Evolutionary conservation across 2,113 vertebrate species (phyloP).

Genomic region (Neopipo cinnamomea): DNA sequence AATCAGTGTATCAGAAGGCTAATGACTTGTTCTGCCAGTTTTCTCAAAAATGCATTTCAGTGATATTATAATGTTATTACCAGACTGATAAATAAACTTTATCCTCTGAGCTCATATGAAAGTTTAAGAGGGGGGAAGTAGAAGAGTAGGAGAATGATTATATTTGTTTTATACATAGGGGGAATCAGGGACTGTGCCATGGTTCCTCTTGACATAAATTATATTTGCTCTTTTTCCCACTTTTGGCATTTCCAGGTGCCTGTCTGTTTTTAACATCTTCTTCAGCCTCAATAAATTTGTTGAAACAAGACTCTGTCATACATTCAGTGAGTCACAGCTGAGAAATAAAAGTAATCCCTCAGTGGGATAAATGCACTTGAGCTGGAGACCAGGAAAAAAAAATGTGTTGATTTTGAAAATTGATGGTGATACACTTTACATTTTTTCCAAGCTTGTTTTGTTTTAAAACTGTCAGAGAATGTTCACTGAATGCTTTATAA

Average conservation of each 20-base stretch:
- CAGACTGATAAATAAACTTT: conserved; percentile 38
- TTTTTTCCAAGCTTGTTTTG: background rate
- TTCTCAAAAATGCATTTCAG: background rate
- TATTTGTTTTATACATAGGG: background rate
- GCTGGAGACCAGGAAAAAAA: background rate
- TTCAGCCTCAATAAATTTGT: conserved; percentile 49
- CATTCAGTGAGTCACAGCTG: conserved; percentile 25
- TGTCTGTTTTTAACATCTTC: conserved; percentile 67
- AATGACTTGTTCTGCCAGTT: background rate
- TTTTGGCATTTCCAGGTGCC: conserved; percentile 41
- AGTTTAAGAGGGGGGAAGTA: background rate
- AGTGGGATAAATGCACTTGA: background rate
- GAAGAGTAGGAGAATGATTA: background rate
- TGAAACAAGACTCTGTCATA: conserved; percentile 49
- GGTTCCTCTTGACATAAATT: conserved; percentile 31
- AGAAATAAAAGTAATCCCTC: conserved; percentile 45
- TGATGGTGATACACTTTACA: background rate
- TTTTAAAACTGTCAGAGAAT: background rate
- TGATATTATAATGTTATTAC: background rate
- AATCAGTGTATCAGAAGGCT: background rate
- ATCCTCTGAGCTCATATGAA: conserved; percentile 8
- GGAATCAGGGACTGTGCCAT: background rate
- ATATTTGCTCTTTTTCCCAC: background rate
- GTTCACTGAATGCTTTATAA: background rate
- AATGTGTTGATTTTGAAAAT: conserved; percentile 8